Conservation (phyloP, 2,888 invertebrate species). For the Pinctada fucata region DNA sequence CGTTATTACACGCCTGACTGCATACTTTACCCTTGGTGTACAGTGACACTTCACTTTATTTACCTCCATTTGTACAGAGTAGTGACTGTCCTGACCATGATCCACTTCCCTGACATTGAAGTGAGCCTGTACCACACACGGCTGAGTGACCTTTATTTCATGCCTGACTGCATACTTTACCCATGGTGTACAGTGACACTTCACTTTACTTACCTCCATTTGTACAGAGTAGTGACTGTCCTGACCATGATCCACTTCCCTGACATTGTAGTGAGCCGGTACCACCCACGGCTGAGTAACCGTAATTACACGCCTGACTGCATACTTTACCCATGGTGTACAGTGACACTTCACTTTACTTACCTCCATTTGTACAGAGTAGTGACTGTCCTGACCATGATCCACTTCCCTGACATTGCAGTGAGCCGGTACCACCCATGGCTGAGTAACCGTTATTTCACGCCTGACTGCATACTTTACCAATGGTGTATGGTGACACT, state of each 20-base stretch:
- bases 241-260: conserved; percentile 52
- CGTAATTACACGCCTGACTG: conserved; percentile 50
- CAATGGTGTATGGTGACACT: conserved; percentile 46
- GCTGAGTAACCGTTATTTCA: conserved; percentile 47
- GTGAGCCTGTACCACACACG: conserved; percentile 45
- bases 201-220: no score
- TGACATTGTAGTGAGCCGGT: conserved; percentile 48
- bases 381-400: conserved; percentile 52
- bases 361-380: conserved; percentile 42
- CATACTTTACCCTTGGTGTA: conserved; percentile 46
- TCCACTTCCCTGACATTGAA: conserved; percentile 48
- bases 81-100: conserved; percentile 52
- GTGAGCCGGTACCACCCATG: conserved; percentile 45
- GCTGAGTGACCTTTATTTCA: conserved; percentile 47
- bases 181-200: conserved; percentile 45
- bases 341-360: no score
- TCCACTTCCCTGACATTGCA: conserved; percentile 48
- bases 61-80: conserved; percentile 42
- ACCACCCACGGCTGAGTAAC: conserved; percentile 45
- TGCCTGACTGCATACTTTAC: conserved; percentile 48
- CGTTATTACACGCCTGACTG: conserved; percentile 50
- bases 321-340: conserved; percentile 46
- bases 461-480: conserved; percentile 48
- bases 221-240: conserved; percentile 44
- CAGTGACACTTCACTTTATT: no score